Base-by-base conservation (phyloP, 2,797 vertebrate species). In the Cyprinella venusta region DNA sequence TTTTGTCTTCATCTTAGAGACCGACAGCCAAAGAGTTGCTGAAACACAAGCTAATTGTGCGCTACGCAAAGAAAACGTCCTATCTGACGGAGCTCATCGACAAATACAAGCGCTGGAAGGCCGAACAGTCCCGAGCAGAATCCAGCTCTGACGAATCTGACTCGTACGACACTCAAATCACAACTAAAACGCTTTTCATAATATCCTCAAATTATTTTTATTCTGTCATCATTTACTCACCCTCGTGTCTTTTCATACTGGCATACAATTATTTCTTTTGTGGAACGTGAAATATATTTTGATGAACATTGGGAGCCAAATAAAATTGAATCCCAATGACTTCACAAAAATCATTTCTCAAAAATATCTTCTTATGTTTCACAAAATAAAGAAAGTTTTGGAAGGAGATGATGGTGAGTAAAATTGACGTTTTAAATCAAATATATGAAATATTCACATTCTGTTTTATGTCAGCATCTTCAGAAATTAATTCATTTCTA, bases 61-160 rank as follows among this genome's bases (percentile, higher is more conserved):
- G 97, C 75, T 95, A 98, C 1, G 96, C 97, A 9, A 99, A 99
- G 92, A 99, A 99, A 90, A 99, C 96, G 0, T 99, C 98, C n/a
- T 99, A 99, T 92, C 88, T 99, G 93, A 97, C 98, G 0, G 98
- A 99, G 91, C 95, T 99, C 89, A 98, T 99, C 83, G 98, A 99
- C 89, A 94, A 96, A 89, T 98, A 98, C 94, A 99, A 97, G 93
- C 93, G 97, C 79, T 99, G 98, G 98, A 99, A 98, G 90, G 93
- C 97, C 0, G 97, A 98, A 83, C 97, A 98, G 94, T 94, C 95
- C 42, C 94, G 97, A 5, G 93, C 96, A 0, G 96, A 97, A 89
- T 99, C 97, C 89, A 97, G 97, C 91, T 99, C 98, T 0, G 97
- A 98, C 12, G 98, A 99, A 86, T 98, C 97, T 0, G 98, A 99